Base-by-base conservation (phyloP, 2,113 vertebrate genomes). In the Rousettus leschenaultii region DNA sequence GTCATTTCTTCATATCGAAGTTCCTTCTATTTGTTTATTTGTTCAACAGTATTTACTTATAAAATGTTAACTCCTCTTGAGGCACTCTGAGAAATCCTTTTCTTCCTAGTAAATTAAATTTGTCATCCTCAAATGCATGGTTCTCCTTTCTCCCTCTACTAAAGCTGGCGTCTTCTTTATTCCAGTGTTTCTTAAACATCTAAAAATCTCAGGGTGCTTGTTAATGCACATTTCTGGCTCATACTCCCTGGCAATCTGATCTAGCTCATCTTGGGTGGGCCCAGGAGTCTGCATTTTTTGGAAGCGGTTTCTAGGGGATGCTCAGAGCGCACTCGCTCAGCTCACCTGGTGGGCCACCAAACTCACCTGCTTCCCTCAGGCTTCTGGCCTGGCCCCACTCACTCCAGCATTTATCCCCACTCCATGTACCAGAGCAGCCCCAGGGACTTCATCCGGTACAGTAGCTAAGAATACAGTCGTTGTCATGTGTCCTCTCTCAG, bases 341-440 rank as follows among this genome's bases (percentile, higher is more conserved):
- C 12, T 35, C 59, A 57, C 6, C 22, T 0, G 0, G n/a, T 14
- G 9, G 5, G 19, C 63, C 6, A 38, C 33, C 18, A 4, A 26
- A 59, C 66, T 33, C 14, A 28, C 19, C 13, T 14, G 7, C 35
- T 57, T 38, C 35, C 43, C 35, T 21, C 40, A 40, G 45, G 61
- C 19, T 71, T 19, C 0, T 51, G 51, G 5, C 19, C 70, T 59
- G 61, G 53, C 35, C 45, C 22, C 45, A 28, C 55, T 43, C 5
- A 22, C 43, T 38, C 21, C 15, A 55, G 6, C 9, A 7, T 43
- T 19, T 51, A 51, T 10, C 43, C 15, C 5, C 26, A 61, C 24
- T n/a, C 2, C n/a, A 35, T 26, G 21, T 8, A 35, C 73, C 43
- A 38, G 9, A 30, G 24, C 15, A 19, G n/a, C n/a, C 43, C n/a